Evolutionary conservation across 1,140 invertebrate genomes (phyloP).

Genomic region (Harpegnathos saltator): DNA sequence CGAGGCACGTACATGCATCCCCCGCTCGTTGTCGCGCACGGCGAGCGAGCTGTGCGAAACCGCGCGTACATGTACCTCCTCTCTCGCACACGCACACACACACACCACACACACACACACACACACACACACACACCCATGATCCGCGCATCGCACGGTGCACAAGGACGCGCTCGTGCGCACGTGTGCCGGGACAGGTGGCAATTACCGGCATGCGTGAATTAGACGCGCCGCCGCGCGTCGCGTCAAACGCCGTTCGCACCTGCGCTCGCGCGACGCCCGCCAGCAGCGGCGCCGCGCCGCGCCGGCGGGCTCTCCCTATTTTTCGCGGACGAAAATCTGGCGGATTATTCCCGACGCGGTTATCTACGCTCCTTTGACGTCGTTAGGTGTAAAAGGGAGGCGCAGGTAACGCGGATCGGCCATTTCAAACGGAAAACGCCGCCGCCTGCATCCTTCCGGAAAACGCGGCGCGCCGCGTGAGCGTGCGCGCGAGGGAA

Average conservation of each 20-base stretch:
- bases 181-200: constrained; percentile 10
- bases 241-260: constrained; percentile 73
- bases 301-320: no score
- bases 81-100: neutral
- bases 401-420: neutral
- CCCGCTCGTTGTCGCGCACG: constrained; percentile 34
- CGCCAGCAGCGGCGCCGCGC: no score
- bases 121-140: neutral
- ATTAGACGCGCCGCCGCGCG: constrained; percentile 53
- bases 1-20: constrained; percentile 79
- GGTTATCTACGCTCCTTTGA: constrained; percentile 1
- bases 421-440: no score
- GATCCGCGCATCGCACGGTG: no score
- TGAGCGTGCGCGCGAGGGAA: no score
- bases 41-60: neutral
- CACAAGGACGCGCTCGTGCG: neutral
- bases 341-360: neutral
- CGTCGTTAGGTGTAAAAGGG: neutral
- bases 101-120: neutral
- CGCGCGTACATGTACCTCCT: constrained; percentile 11
- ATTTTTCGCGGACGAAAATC: constrained; percentile 35
- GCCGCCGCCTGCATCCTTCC: no score
- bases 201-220: constrained; percentile 47
- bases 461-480: no score
- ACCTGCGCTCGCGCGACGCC: constrained; percentile 45